Evolutionary conservation across 2,797 vertebrate genomes (phyloP).

Genomic region (Ptychobarbus kaznakovi): DNA sequence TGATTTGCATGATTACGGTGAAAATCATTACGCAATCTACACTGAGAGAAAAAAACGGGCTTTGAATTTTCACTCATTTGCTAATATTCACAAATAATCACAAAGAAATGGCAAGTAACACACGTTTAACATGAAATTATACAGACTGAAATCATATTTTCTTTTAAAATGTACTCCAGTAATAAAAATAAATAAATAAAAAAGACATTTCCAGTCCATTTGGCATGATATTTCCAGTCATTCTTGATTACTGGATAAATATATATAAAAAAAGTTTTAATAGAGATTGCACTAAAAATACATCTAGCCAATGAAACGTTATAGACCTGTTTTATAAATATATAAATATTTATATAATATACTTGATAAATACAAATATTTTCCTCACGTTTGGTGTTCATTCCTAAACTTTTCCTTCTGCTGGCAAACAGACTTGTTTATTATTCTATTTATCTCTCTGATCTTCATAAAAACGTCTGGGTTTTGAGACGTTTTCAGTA

Average conservation of each 20-base stretch:
- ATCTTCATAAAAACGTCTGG: conserved; percentile 42
- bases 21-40: background rate
- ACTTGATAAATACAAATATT: background rate
- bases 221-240: no score
- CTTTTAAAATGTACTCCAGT: background rate
- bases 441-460: conserved; percentile 48
- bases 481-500: background rate
- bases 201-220: no score
- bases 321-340: background rate
- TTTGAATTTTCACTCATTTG: background rate
- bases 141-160: background rate
- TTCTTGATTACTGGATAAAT: background rate
- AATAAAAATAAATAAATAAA: background rate
- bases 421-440: conserved; percentile 45
- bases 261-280: background rate
- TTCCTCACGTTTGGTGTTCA: conserved; percentile 33
- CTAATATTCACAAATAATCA: background rate
- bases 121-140: background rate
- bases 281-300: background rate
- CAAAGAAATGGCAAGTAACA: background rate
- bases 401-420: conserved; percentile 21
- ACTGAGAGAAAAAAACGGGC: background rate
- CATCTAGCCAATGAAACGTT: background rate
- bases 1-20: conserved; percentile 9
- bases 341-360: no score